Base-by-base conservation (phyloP, 2,888 invertebrate genomes). In the Rhyacophila evoluta region DNA sequence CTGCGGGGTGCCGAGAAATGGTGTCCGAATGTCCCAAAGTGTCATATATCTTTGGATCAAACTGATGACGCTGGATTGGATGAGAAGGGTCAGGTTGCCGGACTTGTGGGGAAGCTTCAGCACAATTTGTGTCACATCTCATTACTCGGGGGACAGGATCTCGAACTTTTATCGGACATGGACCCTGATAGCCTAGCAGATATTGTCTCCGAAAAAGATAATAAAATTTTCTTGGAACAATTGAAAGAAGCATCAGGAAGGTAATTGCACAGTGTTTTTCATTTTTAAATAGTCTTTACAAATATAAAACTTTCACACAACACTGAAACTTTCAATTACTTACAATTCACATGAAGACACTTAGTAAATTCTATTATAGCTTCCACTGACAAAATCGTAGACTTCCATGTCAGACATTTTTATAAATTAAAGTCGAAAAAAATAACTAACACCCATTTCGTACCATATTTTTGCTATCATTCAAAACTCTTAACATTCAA, bases 141-240 rank as follows among this genome's bases (percentile, higher is more conserved):
- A 4, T 89, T 96, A 77, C 91, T 96, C 81, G 95, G 95, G 81
- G 96, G 95, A 81, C 94, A 94, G 82, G 96, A 96, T 85, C 88
- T 96, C 86, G 96, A 97, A 85, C 90, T 95, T 25, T 89, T 96
- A 67, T 95, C 95, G 80, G 95, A 96, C 85, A 96, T 96, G 96
- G 96, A 96, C 87, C 96, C 96, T 5, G 95, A 96, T 83, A 95
- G 95, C 82, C 90, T 96, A 84, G 94, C 94, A 78, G 96, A 96
- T 85, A 94, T 96, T 84, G 93, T 94, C 33, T 92, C 92, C 72
- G 93, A 92, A 84, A 92, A 92, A 85, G 94, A 92, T 83, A 93
- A 93, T 86, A 92, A 92, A 86, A 92, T 93, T 83, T 96, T 96
- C 85, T 87, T 95, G 85, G 94, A 94, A 85, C 94, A 94, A 86